Evolutionary conservation across 2,113 vertebrate genomes (phyloP).

Genomic region (Ciconia boyciana): DNA sequence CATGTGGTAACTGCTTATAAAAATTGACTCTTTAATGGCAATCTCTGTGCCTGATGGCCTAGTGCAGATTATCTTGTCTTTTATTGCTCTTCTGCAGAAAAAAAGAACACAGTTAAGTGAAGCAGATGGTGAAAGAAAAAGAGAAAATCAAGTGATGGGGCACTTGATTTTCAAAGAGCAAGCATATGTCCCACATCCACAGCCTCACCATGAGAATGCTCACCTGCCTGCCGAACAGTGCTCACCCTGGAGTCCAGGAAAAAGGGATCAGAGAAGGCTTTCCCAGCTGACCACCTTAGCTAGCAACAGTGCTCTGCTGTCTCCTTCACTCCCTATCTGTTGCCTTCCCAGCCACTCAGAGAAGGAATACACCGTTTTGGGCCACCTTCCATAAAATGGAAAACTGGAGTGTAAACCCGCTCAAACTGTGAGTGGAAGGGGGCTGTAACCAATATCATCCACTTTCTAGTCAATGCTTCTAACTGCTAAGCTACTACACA

Average conservation of each 20-base stretch:
- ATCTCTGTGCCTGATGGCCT: background rate
- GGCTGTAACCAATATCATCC: background rate
- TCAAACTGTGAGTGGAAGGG: background rate
- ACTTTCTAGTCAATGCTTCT: background rate
- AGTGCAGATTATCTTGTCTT: background rate
- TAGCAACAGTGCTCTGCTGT: background rate
- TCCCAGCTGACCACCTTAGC: background rate
- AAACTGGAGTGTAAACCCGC: background rate
- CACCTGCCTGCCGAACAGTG: background rate
- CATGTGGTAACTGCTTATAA: constrained; percentile 12
- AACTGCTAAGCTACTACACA: background rate
- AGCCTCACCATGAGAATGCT: background rate
- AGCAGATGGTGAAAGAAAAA: background rate
- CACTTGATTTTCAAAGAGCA: background rate
- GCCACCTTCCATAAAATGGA: background rate
- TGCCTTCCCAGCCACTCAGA: background rate
- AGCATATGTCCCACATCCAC: background rate
- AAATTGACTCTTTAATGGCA: constrained; percentile 35
- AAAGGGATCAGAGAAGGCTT: background rate
- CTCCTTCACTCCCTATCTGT: background rate
- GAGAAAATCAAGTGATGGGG: background rate
- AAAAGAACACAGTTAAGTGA: background rate
- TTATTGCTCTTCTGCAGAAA: background rate
- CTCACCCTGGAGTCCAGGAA: background rate
- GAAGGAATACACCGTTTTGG: background rate